Conservation (phyloP, 2,888 invertebrate species). For the Cheilosia vernalis region DNA sequence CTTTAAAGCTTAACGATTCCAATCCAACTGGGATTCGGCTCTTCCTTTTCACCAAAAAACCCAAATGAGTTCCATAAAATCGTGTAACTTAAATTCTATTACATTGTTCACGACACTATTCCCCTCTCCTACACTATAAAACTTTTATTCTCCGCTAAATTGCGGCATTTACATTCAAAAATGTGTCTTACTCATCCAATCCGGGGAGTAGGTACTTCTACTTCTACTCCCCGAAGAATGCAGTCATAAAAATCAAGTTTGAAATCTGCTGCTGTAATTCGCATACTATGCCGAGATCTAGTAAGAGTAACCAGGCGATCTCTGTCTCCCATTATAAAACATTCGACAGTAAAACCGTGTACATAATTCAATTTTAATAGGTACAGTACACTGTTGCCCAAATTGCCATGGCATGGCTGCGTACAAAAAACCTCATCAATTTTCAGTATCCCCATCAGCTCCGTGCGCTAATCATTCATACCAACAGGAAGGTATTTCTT, state of each 20-base stretch:
- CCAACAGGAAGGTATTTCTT: constrained; percentile 22
- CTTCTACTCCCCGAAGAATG: neutral
- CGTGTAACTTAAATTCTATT: constrained; percentile 57
- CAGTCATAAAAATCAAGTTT: constrained; percentile 61
- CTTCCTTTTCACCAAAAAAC: constrained; percentile 10
- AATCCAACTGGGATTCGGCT: constrained; percentile 4
- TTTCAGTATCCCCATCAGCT: constrained; percentile 9
- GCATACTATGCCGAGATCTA: neutral
- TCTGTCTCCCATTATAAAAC: constrained; percentile 19
- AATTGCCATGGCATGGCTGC: constrained; percentile 5
- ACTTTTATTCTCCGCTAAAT: constrained; percentile 60
- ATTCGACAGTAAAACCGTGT: constrained; percentile 37
- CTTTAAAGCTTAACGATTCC: constrained; percentile 35
- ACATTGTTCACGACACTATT: constrained; percentile 49
- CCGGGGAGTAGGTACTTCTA: too few species aligned
- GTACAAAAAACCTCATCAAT: constrained; percentile 26
- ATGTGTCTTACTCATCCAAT: constrained; percentile 52
- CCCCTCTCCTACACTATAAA: constrained; percentile 35
- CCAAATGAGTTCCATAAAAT: constrained; percentile 35
- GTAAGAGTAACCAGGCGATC: constrained; percentile 7
- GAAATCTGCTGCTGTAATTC: constrained; percentile 17
- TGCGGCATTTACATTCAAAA: constrained; percentile 64
- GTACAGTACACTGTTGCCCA: constrained; percentile 44
- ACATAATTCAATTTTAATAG: constrained; percentile 61
- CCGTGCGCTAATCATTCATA: constrained; percentile 48